Evolutionary conservation across 1,140 invertebrate species (phyloP), one percentile per base, ranked within the genome.

Genomic region (Trigoniulus corallinus): DNA sequence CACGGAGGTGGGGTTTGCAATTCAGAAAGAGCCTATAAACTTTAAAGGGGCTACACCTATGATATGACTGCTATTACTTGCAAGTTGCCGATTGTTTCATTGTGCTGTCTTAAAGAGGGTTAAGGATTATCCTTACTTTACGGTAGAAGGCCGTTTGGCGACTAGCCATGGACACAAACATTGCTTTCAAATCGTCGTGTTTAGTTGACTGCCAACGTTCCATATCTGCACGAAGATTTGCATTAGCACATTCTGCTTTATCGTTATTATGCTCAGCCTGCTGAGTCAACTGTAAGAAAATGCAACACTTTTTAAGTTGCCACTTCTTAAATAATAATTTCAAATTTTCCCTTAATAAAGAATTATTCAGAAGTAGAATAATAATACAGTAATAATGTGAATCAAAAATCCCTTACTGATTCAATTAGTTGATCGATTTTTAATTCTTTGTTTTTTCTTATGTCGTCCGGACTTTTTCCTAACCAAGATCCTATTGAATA

Each of bases 171-270:
- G 70, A 63, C 1, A 77, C 62, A 2, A 84, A 67, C 55, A 82
- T 73, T 52, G 72, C 73, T 58, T 80, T 81, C 23, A 83, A 61
- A 62, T 81, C 79, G 13, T 68, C 64, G 53, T 74, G 74, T 61
- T 82, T 84, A 52, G 80, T 79, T 18, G 69, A 60, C 53, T 80
- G 75, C 81, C 81, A 84, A 49, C 79, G 65, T 40, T 80, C 75
- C 50, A 82, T 64, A 62, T 83, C 81, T 27, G 79, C 78, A 43
- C 77, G 68, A 3, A 84, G 64, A 61, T 79, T 76, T 61, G 81
- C 77, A 61, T 81, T 82, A 0, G 80, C 78, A 60, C 77, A 79
- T 61, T 80, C 79, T 27, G 80, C 62, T 51, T 73, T 75, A 62
- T 83, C 80, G 54, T 67, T 65, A 26, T 66, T 53, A n/a, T 42